Conservation (phyloP, 2,113 vertebrate genomes). For the Hemicordylus capensis region DNA sequence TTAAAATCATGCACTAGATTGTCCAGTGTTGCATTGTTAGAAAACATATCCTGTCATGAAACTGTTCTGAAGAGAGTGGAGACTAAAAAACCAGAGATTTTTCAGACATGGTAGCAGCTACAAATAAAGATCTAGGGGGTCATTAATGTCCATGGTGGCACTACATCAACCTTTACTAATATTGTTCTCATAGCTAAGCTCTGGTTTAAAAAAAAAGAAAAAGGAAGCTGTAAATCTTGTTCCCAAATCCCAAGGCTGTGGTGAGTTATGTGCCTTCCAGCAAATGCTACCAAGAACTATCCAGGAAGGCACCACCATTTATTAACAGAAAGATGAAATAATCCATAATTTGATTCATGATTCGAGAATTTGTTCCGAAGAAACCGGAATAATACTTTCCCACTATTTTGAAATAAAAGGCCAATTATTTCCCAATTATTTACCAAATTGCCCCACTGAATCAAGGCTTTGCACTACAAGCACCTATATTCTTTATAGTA, state of each 20-base stretch:
- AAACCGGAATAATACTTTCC: background rate
- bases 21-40: background rate
- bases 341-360: background rate
- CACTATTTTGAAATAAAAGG: background rate
- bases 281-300: background rate
- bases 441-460: constrained; percentile 22
- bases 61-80: background rate
- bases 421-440: constrained; percentile 7
- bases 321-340: background rate
- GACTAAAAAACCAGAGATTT: background rate
- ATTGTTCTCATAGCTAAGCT: background rate
- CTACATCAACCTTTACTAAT: background rate
- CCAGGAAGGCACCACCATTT: background rate
- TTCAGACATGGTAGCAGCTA: background rate
- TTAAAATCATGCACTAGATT: background rate
- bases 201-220: too few species aligned
- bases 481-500: background rate
- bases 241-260: background rate
- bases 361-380: background rate
- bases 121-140: background rate
- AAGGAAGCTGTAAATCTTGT: background rate
- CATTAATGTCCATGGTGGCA: background rate
- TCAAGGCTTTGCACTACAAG: background rate
- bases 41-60: background rate
- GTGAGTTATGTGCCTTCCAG: background rate